Evolutionary conservation across 2,797 vertebrate species (phyloP).

Genomic region (Argentina silus): DNA sequence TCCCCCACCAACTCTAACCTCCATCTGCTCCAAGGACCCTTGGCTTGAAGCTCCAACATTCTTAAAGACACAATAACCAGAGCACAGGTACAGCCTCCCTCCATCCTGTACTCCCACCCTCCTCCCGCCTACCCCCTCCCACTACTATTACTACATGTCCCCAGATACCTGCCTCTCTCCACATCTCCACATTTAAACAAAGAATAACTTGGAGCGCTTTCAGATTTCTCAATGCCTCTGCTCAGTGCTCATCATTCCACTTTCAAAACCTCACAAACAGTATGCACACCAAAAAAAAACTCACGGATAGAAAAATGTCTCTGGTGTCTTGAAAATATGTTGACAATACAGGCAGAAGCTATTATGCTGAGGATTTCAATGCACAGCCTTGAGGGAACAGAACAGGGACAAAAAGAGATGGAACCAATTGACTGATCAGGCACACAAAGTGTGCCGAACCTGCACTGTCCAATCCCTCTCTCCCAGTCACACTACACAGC

Average conservation of each 20-base stretch:
- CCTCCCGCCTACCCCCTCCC: constrained; percentile 36
- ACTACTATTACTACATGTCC: not conserved
- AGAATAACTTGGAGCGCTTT: not conserved
- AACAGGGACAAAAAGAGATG: not conserved
- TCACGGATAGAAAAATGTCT: not conserved
- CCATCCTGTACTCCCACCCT: not conserved
- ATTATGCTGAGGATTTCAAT: not conserved
- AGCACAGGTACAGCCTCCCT: not conserved
- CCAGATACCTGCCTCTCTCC: constrained; percentile 62
- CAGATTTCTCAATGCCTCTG: constrained; percentile 29
- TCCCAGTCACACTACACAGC: constrained; percentile 7
- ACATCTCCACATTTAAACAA: constrained; percentile 43
- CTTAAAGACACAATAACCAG: not conserved
- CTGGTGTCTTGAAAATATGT: not conserved
- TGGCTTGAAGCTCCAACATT: constrained; percentile 49
- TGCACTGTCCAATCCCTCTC: too few species aligned
- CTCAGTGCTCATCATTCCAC: constrained; percentile 15
- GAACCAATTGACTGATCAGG: not conserved
- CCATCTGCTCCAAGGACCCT: constrained; percentile 64
- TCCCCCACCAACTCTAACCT: constrained; percentile 61
- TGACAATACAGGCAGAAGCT: not conserved
- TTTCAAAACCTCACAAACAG: not conserved
- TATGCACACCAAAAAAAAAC: not conserved
- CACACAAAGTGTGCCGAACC: not conserved
- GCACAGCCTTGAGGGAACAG: not conserved